Evolutionary conservation across 2,888 invertebrate genomes (phyloP).

Genomic region (Tetropium fuscum): DNA sequence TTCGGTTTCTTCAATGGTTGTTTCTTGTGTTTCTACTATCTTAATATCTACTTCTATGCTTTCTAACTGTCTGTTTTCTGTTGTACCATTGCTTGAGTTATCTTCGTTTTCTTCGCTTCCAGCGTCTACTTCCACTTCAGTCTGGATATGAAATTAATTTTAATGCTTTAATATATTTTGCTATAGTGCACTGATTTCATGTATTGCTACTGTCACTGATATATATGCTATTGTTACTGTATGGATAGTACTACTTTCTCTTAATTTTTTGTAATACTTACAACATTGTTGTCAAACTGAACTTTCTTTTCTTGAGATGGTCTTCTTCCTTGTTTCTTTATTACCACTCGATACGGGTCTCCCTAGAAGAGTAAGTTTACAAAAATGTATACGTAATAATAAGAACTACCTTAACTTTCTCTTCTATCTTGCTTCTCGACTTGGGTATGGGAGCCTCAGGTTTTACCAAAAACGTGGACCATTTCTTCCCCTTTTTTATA

Average conservation of each 20-base stretch:
- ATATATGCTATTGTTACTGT: no score
- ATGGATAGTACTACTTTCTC: no score
- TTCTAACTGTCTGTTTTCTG: constrained; percentile 20
- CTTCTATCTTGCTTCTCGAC: constrained; percentile 56
- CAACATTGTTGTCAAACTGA: constrained; percentile 46
- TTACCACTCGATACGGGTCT: constrained; percentile 60
- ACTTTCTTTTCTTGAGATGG: constrained; percentile 44
- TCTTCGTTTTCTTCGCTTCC: constrained; percentile 18
- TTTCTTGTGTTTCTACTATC: constrained; percentile 25
- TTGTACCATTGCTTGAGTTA: constrained; percentile 16
- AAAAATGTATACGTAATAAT: not conserved
- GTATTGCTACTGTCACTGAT: no score
- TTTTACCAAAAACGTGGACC: constrained; percentile 82
- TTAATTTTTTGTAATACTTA: constrained; percentile 29
- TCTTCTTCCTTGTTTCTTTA: constrained; percentile 59
- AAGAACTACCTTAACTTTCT: constrained; percentile 48
- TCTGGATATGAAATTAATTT: constrained; percentile 24
- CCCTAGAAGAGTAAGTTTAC: constrained; percentile 48
- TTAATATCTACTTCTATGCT: constrained; percentile 20
- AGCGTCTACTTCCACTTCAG: constrained; percentile 32
- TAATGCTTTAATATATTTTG: no score
- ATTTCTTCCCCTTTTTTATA: constrained; percentile 61
- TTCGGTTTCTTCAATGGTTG: constrained; percentile 48
- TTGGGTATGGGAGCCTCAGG: constrained; percentile 77
- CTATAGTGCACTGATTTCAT: no score